Evolutionary conservation across 2,888 invertebrate species (phyloP), one percentile per base, ranked within the genome.

Genomic region (Hemaris fuciformis): DNA sequence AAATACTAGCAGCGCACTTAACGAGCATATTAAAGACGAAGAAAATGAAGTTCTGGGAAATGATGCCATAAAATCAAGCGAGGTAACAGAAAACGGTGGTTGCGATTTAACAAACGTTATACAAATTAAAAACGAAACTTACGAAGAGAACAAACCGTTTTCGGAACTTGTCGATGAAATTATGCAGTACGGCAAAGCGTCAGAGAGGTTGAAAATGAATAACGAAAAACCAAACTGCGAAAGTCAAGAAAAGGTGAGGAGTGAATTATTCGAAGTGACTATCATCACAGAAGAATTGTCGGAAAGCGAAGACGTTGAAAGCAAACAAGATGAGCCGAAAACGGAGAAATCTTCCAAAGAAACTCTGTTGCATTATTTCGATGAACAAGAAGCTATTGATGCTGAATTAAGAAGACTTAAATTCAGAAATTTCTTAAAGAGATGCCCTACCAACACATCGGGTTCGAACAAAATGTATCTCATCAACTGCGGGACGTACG

Each of bases 401-500:
- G 86, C 92, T 0, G 87, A 91, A 71, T 56, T 85, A 62, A 84
- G 88, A 75, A 78, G 78, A 62, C 81, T 83, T 1, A 76, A 73
- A 69, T 90, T 84, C 61, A 77, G 73, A 20, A 77, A 72, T 15
- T 89, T 91, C 66, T 65, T 89, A 0, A 87, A 85, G 64, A 64
- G 68, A 3, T 86, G 76, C 45, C 72, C 70, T 0, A 76, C 82
- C 34, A 74, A 70, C 23, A 67, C 70, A 1, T 8, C 43, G 18
- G 66, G 58, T 3, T 75, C 73, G 4, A 85, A 83, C 18, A 88
- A 86, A 76, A 73, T 92, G 42, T 84, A 84, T 67, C 63, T 92
- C 22, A 77, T 91, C 0, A 91, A 92, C 72, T 92, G 92, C 66
- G 84, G 88, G 66, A 72, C 79, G 1, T 89, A 91, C 13, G 87